Conservation (phyloP, 2,888 invertebrate species). For the Himalopsyche tibetana region DNA sequence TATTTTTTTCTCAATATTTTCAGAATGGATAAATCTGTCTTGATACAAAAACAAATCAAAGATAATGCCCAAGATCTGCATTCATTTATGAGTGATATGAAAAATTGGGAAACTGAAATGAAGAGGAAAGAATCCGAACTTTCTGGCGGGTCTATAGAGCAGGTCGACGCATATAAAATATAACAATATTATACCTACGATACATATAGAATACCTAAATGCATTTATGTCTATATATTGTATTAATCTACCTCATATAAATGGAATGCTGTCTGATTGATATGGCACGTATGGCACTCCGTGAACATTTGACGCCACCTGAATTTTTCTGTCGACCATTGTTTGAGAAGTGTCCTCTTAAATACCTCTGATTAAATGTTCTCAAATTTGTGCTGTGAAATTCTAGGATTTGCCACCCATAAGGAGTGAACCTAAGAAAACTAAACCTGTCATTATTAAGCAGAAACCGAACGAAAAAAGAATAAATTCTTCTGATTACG, state of each 20-base stretch:
- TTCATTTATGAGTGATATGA: conserved; percentile 83
- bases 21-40: conserved; percentile 78
- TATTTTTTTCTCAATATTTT: conserved; percentile 50
- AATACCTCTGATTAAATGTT: not conserved
- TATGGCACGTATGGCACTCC: not conserved
- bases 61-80: conserved; percentile 85
- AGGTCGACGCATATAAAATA: conserved; percentile 68
- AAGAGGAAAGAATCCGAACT: conserved; percentile 82
- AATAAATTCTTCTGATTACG: conserved; percentile 81
- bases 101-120: conserved; percentile 85
- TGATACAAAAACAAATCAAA: conserved; percentile 83
- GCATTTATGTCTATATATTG: not conserved
- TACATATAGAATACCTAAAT: conserved; percentile 5
- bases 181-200: conserved; percentile 19
- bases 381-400: conserved; percentile 31
- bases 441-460: conserved; percentile 52
- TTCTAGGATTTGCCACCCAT: conserved; percentile 76
- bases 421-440: conserved; percentile 74
- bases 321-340: not conserved
- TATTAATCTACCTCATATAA: not conserved
- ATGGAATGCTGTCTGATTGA: not conserved
- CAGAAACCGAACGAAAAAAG: conserved; percentile 72
- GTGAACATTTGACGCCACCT: not conserved
- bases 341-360: not conserved
- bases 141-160: conserved; percentile 72